These are phyloP conservation scores for Porites lutea DNA, from an alignment of 64 coral and sea anemone species.

Conservation along the genomic window DNA sequence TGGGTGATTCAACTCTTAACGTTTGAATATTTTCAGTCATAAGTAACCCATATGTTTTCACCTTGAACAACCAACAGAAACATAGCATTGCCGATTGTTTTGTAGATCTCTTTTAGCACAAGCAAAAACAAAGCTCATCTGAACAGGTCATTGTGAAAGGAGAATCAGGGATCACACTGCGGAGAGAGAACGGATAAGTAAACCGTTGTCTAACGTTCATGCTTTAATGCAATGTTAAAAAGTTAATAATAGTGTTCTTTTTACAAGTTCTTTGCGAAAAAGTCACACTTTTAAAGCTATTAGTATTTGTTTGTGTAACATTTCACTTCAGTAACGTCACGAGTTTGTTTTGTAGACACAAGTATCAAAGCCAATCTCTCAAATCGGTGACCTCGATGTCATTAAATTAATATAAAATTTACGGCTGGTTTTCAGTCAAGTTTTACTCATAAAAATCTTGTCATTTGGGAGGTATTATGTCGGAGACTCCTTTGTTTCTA, in stretches of 20 bases:
- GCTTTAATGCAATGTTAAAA: too few species aligned
- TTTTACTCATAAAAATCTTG: not conserved
- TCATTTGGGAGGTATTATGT: not conserved
- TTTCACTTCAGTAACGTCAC: constrained; percentile 41
- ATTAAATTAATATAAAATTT: constrained; percentile 37
- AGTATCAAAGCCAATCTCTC: not conserved
- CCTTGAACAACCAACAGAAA: constrained; percentile 15
- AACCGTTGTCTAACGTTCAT: too few species aligned
- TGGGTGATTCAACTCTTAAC: constrained; percentile 15
- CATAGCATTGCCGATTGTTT: not conserved
- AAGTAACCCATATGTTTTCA: constrained; percentile 13
- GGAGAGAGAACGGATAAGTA: not conserved
- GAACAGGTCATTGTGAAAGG: not conserved
- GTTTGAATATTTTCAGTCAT: constrained; percentile 34
- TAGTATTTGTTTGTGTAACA: constrained; percentile 22
- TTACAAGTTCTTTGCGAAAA: not conserved
- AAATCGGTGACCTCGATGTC: not conserved
- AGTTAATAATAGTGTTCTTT: not conserved
- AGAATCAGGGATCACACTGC: not conserved
- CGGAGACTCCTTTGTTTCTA: not conserved
- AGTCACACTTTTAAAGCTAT: not conserved
- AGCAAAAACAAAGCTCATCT: not conserved
- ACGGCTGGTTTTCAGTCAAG: not conserved
- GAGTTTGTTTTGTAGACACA: constrained; percentile 1
- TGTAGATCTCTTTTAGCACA: constrained; percentile 14